Percentiles rank a stretch among this genome's conserved stretches.
Conservation (phyloP, 2,888 invertebrate genomes). For the Tholera decimalis region DNA sequence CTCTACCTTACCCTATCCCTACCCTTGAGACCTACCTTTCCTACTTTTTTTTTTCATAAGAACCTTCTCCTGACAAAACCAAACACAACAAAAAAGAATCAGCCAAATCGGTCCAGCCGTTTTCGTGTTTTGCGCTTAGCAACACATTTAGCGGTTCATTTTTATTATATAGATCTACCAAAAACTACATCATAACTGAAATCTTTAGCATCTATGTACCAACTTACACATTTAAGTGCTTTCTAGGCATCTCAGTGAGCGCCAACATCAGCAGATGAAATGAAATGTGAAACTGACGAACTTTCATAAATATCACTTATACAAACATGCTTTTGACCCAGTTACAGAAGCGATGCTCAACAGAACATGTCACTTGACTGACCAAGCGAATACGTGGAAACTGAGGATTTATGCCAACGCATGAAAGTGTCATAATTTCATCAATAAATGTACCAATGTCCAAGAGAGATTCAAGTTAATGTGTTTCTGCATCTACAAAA, state of each 20-base stretch:
- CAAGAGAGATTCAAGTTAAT: constrained; percentile 16
- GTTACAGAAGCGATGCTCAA: constrained; percentile 38
- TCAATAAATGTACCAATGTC: constrained; percentile 30
- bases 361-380: constrained; percentile 50
- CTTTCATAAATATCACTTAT: constrained; percentile 62
- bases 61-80: too few species aligned
- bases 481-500: neutral
- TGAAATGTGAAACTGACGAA: constrained; percentile 39
- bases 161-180: too few species aligned
- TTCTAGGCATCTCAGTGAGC: neutral
- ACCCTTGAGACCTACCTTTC: too few species aligned
- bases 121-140: too few species aligned
- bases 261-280: constrained; percentile 17
- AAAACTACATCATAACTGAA: too few species aligned
- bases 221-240: neutral
- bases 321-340: constrained; percentile 57
- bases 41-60: too few species aligned
- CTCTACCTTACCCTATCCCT: too few species aligned
- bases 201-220: too few species aligned
- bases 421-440: constrained; percentile 57
- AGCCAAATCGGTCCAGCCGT: too few species aligned
- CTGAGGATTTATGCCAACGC: constrained; percentile 44
- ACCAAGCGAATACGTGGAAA: constrained; percentile 54
- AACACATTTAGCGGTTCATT: too few species aligned
- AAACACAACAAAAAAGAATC: too few species aligned